Evolutionary conservation across 2,888 invertebrate species (phyloP), one percentile per base, ranked within the genome.

Genomic region (Charanyca ferruginea): DNA sequence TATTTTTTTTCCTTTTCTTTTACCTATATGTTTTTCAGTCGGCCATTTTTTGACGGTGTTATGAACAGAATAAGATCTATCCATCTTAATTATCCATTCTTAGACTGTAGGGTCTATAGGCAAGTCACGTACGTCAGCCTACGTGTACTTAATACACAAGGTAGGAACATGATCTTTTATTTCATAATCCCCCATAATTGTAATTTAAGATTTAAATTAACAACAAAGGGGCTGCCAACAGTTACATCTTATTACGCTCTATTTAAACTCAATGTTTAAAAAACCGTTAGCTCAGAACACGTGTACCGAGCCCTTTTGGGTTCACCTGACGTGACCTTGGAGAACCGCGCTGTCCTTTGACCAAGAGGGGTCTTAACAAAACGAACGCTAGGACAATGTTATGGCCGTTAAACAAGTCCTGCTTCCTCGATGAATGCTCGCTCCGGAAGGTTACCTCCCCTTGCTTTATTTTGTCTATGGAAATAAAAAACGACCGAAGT

Each of bases 371-470:
- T 73, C 69, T 66, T 38, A 67, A 81, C 83, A 82, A 83, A 81
- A 82, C 68, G 72, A 77, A 73, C 69, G 77, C 55, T 51, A 63
- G 73, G 65, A 85, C 77, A 83, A 81, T 77, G 69, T 70, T 77
- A 68, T 74, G 65, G 84, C 85, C 85, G 85, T 85, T 85, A 85
- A 84, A 84, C 82, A 68, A 80, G 82, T 83, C 79, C n/a, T n/a
- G n/a, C n/a, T n/a, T n/a, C n/a, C 63, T 66, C 60, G 35, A 60
- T 81, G 82, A 81, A 81, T 82, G 69, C 76, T 77, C 73, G 69
- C 76, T 77, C 73, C 81, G 83, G 83, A 83, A 81, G 73, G 77
- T 70, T 65, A 54, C 65, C 81, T 79, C 82, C 82, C 82, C 71
- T 78, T 74, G 70, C 71, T 68, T 75, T 71, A 67, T 73, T 78